Percentiles rank a stretch among this genome's conserved stretches.
Evolutionary conservation across 2,888 invertebrate genomes (phyloP).

Genomic region (Mongoloraphidia duomilia): DNA sequence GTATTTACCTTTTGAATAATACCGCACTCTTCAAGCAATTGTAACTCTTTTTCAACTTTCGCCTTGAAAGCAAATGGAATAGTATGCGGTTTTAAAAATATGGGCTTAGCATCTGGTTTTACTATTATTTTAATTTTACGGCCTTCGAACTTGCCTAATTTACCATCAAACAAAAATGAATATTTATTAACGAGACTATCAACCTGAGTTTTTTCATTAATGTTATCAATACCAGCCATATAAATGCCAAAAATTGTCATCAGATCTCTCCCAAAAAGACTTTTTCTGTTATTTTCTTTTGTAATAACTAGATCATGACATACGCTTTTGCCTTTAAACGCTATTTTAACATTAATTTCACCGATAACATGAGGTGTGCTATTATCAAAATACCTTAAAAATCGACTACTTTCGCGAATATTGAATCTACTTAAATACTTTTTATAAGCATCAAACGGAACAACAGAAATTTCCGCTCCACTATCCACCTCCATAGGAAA

Average conservation of each 20-base stretch:
- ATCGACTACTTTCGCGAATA: background rate
- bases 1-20: conserved; percentile 14
- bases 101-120: too few relatives aligned
- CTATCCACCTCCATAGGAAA: background rate
- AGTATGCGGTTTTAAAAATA: too few relatives aligned
- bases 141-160: too few relatives aligned
- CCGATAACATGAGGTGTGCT: background rate
- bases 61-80: too few relatives aligned
- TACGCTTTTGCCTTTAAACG: background rate
- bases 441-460: background rate
- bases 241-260: background rate
- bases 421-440: background rate
- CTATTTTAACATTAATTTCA: background rate
- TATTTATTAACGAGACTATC: too few relatives aligned
- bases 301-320: background rate
- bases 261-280: background rate
- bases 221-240: background rate
- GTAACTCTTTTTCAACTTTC: background rate
- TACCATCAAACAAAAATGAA: too few relatives aligned
- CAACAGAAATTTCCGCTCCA: background rate
- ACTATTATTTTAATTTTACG: too few relatives aligned
- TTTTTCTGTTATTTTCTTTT: background rate
- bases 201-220: background rate
- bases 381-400: background rate
- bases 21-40: conserved; percentile 8